Evolutionary conservation across 2,888 invertebrate genomes (phyloP).

Genomic region (Ferdinandea cuprea): DNA sequence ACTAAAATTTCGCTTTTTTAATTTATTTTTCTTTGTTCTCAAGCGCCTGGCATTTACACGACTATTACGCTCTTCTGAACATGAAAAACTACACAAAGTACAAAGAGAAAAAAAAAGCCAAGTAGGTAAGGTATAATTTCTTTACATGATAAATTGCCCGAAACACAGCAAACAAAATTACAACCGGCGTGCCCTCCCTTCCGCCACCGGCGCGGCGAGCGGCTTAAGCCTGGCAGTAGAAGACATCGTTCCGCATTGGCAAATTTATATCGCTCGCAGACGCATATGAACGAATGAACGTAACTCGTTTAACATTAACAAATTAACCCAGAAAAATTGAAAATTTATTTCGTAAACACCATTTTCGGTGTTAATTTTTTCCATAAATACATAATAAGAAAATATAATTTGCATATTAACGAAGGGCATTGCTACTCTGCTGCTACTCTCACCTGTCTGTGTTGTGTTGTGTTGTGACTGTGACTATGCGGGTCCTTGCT

Average conservation of each 20-base stretch:
- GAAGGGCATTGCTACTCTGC: too few relatives aligned
- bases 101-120: slow-evolving; percentile 5
- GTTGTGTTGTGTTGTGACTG: not conserved
- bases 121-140: slow-evolving; percentile 14
- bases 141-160: slow-evolving; percentile 52
- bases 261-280: slow-evolving; percentile 8
- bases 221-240: slow-evolving; percentile 6
- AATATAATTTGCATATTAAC: slow-evolving; percentile 8
- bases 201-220: not conserved
- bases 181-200: not conserved
- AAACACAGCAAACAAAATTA: slow-evolving; percentile 36
- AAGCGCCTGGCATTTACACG: too few relatives aligned
- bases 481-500: slow-evolving; percentile 47
- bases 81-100: slow-evolving; percentile 40
- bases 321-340: slow-evolving; percentile 42
- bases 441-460: slow-evolving; percentile 29
- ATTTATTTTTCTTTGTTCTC: too few relatives aligned
- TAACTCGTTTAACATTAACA: slow-evolving; percentile 31
- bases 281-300: not conserved
- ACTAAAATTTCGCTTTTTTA: too few relatives aligned
- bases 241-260: slow-evolving; percentile 35
- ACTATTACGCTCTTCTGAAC: slow-evolving; percentile 36
- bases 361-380: slow-evolving; percentile 20
- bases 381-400: slow-evolving; percentile 10
- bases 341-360: slow-evolving; percentile 35